phyloP scores from a whole-genome alignment of 2,888 invertebrate species.

The Tenthredo scrophulariae region DNA sequence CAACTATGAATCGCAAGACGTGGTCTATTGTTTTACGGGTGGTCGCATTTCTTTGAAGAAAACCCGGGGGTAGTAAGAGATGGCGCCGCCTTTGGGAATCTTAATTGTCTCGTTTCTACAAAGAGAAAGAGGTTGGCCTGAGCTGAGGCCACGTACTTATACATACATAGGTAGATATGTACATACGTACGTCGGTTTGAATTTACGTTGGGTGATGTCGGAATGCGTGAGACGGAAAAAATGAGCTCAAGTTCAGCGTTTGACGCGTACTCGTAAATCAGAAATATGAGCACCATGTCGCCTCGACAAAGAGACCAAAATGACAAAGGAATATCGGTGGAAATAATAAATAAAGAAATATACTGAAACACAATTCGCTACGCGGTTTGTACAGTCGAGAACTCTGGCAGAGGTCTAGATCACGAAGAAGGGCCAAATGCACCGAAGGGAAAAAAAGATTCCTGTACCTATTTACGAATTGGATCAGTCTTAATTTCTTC shows the following conservation, averaged over 20 bases:
- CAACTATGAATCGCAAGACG: conserved; percentile 14
- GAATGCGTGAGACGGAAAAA: conserved; percentile 40
- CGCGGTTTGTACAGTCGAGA: conserved; percentile 10
- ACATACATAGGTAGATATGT: no score
- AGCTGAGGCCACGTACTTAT: no score
- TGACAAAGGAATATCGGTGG: conserved; percentile 40
- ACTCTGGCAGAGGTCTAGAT: not conserved
- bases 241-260: conserved; percentile 50
- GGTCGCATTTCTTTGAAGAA: conserved; percentile 19
- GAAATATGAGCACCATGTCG: conserved; percentile 51
- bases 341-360: conserved; percentile 3
- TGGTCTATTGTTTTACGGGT: conserved; percentile 36
- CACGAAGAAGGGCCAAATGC: not conserved
- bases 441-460: not conserved
- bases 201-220: conserved; percentile 32
- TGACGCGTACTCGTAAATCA: conserved; percentile 51
- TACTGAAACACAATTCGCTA: conserved; percentile 45
- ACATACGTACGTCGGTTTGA: conserved; percentile 10
- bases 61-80: not conserved
- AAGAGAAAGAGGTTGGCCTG: not conserved
- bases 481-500: not conserved
- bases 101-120: conserved; percentile 51
- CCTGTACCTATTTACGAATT: not conserved
- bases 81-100: conserved; percentile 15
- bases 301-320: conserved; percentile 24